These are phyloP conservation scores for Strix uralensis DNA, from an alignment of 2,113 vertebrate genomes.

Conservation along the genomic window DNA sequence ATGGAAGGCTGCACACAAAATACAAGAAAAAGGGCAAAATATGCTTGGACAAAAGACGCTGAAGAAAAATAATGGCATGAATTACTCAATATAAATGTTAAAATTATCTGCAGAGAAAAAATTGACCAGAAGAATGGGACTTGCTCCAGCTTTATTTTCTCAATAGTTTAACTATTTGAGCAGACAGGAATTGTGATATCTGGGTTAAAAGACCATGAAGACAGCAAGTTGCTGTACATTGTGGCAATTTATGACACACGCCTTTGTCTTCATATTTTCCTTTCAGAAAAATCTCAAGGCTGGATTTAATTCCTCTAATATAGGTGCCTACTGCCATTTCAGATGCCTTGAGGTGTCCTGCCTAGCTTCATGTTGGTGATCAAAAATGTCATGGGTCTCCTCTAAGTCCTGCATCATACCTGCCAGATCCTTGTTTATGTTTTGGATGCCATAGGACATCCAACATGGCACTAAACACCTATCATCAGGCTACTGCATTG, in stretches of 20 bases:
- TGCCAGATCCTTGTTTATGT: neutral
- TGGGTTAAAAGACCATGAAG: neutral
- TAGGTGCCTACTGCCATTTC: neutral
- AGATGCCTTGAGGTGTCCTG: neutral
- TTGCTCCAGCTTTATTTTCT: neutral
- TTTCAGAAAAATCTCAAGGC: neutral
- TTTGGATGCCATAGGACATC: neutral
- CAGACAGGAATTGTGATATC: neutral
- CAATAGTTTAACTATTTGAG: neutral
- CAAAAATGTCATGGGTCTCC: neutral
- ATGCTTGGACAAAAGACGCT: neutral
- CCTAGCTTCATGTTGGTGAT: neutral
- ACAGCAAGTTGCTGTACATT: neutral
- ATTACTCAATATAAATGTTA: neutral
- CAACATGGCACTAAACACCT: neutral
- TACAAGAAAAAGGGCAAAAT: neutral
- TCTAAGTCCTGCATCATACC: neutral
- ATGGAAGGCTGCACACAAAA: neutral
- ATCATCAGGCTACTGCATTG: neutral
- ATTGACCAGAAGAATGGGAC: neutral
- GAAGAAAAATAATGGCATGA: neutral
- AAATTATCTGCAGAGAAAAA: neutral
- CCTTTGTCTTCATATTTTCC: neutral
- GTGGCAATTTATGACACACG: neutral
- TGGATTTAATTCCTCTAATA: neutral